These are phyloP conservation scores for Zoanthus sansibaricus DNA, from an alignment of 92 coral and sea anemone genomes.

Conservation along the genomic window DNA sequence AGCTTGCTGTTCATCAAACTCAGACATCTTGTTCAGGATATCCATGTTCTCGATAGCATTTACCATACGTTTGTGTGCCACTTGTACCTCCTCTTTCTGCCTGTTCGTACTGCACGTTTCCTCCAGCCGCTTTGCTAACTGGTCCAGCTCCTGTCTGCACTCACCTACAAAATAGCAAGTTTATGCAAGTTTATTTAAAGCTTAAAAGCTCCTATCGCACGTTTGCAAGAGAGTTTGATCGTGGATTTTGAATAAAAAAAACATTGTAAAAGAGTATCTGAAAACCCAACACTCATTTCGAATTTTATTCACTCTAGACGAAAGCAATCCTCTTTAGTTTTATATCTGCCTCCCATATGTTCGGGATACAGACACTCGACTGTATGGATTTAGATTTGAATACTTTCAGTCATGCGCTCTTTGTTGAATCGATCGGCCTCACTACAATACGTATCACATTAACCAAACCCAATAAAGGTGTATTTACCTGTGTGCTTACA, in stretches of 20 bases:
- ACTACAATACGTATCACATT: not conserved
- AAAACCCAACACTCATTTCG: slow-evolving; percentile 1
- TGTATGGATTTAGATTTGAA: not conserved
- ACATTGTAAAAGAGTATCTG: not conserved
- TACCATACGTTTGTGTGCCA: not conserved
- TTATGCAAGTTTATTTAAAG: not conserved
- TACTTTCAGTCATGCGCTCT: slow-evolving; percentile 6
- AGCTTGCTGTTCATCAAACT: slow-evolving; percentile 12
- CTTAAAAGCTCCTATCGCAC: not conserved
- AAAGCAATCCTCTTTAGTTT: slow-evolving; percentile 1
- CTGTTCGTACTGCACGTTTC: slow-evolving; percentile 14
- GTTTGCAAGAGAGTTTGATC: not conserved
- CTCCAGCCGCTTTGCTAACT: slow-evolving; percentile 18
- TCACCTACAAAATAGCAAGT: not conserved
- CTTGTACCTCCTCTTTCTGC: slow-evolving; percentile 18
- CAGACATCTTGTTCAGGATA: slow-evolving; percentile 6
- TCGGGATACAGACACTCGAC: not conserved
- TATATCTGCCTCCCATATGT: slow-evolving; percentile 1
- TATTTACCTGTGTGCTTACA: slow-evolving; percentile 4
- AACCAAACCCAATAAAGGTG: not conserved
- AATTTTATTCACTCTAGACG: not conserved
- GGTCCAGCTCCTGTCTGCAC: slow-evolving; percentile 1
- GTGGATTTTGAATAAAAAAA: not conserved
- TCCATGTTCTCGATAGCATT: slow-evolving; percentile 14
- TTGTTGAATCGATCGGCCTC: slow-evolving; percentile 13